Conservation (phyloP, 2,113 vertebrate genomes). For the Athene noctua region DNA sequence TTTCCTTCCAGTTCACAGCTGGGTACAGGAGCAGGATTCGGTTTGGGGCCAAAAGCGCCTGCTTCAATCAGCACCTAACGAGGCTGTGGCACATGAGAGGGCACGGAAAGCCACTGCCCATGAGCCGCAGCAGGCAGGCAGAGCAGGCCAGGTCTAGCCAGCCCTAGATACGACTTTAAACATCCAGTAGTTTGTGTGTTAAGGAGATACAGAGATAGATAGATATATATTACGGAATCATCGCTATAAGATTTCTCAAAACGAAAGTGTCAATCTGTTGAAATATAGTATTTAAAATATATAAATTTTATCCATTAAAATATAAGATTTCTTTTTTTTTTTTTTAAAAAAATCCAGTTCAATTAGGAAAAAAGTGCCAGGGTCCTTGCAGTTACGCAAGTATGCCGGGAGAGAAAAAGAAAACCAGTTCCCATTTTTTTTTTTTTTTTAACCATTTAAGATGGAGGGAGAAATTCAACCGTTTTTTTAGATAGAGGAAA, state of each 20-base stretch:
- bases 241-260: slow-evolving; percentile 51
- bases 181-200: slow-evolving; percentile 8
- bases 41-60: not conserved
- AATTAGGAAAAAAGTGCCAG: slow-evolving; percentile 6
- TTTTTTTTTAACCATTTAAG: not conserved
- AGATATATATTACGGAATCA: slow-evolving; percentile 43
- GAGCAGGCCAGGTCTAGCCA: not conserved
- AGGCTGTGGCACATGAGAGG: not conserved
- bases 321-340: slow-evolving; percentile 50
- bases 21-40: not conserved
- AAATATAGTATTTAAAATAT: slow-evolving; percentile 76
- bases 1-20: not conserved
- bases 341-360: slow-evolving; percentile 43
- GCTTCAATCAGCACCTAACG: not conserved
- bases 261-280: slow-evolving; percentile 57
- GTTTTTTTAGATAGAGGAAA: not conserved
- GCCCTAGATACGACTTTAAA: not conserved
- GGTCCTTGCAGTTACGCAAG: slow-evolving; percentile 30
- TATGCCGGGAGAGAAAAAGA: slow-evolving; percentile 28
- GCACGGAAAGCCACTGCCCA: rapidly evolving
- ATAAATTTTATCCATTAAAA: slow-evolving; percentile 77
- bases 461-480: not conserved
- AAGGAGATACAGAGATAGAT: slow-evolving; percentile 7
- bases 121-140: not conserved
- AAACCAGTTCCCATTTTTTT: slow-evolving; percentile 17